Conservation (phyloP, 2,797 vertebrate species). For the Varecia variegata region DNA sequence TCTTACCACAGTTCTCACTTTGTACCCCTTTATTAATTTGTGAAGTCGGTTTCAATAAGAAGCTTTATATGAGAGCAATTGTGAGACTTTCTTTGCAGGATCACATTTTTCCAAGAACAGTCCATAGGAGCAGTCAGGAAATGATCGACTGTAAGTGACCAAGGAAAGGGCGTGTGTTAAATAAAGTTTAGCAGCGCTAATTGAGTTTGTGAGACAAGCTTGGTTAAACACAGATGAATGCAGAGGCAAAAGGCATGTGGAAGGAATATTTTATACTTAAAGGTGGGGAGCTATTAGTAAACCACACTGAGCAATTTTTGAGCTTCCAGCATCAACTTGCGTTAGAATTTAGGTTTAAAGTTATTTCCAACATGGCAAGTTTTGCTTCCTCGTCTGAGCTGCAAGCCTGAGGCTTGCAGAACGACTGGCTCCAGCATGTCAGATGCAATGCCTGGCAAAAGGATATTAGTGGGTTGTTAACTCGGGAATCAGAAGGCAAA, state of each 20-base stretch:
- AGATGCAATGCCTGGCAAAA: not conserved
- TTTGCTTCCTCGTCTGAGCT: not conserved
- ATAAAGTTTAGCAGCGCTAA: not conserved
- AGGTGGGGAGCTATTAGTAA: not conserved
- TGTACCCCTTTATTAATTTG: too few species aligned
- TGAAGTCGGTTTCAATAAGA: not conserved
- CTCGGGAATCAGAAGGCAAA: constrained; percentile 9
- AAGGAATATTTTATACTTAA: not conserved
- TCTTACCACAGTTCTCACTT: too few species aligned
- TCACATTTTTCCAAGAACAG: not conserved
- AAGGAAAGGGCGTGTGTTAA: not conserved
- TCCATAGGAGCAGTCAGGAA: not conserved
- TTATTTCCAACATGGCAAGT: not conserved
- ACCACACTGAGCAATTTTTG: not conserved
- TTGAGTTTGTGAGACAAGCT: not conserved
- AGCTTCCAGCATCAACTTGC: not conserved
- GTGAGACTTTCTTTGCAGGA: not conserved
- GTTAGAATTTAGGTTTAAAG: constrained; percentile 38
- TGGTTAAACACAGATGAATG: not conserved
- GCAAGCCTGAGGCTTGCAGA: not conserved
- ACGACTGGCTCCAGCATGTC: not conserved
- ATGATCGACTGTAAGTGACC: not conserved
- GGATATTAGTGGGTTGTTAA: not conserved
- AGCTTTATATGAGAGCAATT: not conserved
- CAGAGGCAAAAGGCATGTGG: not conserved